phyloP scores from a whole-genome alignment of 2,113 vertebrate genomes.

The Athene noctua region DNA sequence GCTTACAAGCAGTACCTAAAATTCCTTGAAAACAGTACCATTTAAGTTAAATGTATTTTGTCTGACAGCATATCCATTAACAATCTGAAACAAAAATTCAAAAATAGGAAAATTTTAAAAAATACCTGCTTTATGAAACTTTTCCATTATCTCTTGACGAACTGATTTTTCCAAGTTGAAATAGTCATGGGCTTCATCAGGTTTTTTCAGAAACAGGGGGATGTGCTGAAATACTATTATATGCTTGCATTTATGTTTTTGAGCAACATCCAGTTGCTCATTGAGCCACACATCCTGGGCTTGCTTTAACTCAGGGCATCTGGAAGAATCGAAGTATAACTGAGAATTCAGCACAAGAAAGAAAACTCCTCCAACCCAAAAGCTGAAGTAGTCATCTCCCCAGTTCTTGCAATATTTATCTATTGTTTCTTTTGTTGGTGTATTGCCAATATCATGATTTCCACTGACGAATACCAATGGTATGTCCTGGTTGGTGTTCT shows the following conservation, averaged over 20 bases:
- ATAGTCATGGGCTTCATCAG: slow-evolving; percentile 88
- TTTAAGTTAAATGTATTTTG: neutral
- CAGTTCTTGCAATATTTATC: slow-evolving; percentile 81
- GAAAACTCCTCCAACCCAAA: slow-evolving; percentile 92
- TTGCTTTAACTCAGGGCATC: slow-evolving; percentile 80
- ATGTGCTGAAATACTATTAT: slow-evolving; percentile 94
- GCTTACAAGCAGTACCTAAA: neutral
- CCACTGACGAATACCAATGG: slow-evolving; percentile 92
- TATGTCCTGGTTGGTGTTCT: slow-evolving; percentile 76
- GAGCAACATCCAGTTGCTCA: slow-evolving; percentile 77
- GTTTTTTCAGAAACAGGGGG: slow-evolving; percentile 82
- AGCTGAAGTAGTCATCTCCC: slow-evolving; percentile 97
- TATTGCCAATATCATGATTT: slow-evolving; percentile 93
- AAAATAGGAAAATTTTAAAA: neutral
- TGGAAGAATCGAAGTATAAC: slow-evolving; percentile 83
- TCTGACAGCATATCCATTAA: neutral
- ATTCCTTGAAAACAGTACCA: neutral
- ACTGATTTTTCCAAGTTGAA: slow-evolving; percentile 85
- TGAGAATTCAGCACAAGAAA: slow-evolving; percentile 96
- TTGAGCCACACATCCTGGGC: slow-evolving; percentile 90
- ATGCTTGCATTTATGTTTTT: slow-evolving; percentile 73
- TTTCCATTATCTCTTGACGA: slow-evolving; percentile 81
- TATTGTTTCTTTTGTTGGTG: slow-evolving; percentile 81
- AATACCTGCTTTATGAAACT: slow-evolving; percentile 87
- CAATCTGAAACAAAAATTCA: neutral